These are phyloP conservation scores for Arothron firmamentum DNA, from an alignment of 2,113 vertebrate genomes.

Conservation along the genomic window DNA sequence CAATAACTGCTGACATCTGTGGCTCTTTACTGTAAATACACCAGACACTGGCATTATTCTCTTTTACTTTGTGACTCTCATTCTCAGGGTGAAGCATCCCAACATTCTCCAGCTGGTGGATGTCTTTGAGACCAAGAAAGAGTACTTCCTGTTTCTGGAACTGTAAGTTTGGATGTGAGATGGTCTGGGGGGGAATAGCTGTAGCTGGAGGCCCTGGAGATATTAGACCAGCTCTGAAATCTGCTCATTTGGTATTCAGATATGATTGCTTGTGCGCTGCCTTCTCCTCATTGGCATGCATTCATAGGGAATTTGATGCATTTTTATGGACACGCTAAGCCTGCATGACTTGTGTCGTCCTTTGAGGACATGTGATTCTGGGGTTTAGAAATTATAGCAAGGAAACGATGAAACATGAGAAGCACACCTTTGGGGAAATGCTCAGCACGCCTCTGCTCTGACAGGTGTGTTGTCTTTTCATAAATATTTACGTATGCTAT, in stretches of 20 bases:
- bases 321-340: constrained; percentile 32
- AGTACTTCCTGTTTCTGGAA: constrained; percentile 97
- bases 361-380: constrained; percentile 28
- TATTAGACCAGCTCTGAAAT: constrained; percentile 40
- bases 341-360: constrained; percentile 15
- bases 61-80: constrained; percentile 15
- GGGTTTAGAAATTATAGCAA: constrained; percentile 19
- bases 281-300: constrained; percentile 38
- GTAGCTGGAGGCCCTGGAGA: constrained; percentile 40
- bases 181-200: constrained; percentile 5
- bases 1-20: not conserved
- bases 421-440: constrained; percentile 1
- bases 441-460: constrained; percentile 5
- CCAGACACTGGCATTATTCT: constrained; percentile 2
- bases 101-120: constrained; percentile 97
- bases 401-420: constrained; percentile 15
- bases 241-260: constrained; percentile 59
- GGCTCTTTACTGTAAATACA: not conserved
- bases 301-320: constrained; percentile 44
- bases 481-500: not conserved
- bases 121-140: constrained; percentile 94
- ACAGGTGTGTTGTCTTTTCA: constrained; percentile 8
- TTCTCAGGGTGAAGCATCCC: constrained; percentile 91
- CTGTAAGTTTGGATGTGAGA: constrained; percentile 82
- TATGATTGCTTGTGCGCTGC: constrained; percentile 32